Base-by-base conservation (phyloP, 2,888 invertebrate species). In the Dexiosoma caninum region DNA sequence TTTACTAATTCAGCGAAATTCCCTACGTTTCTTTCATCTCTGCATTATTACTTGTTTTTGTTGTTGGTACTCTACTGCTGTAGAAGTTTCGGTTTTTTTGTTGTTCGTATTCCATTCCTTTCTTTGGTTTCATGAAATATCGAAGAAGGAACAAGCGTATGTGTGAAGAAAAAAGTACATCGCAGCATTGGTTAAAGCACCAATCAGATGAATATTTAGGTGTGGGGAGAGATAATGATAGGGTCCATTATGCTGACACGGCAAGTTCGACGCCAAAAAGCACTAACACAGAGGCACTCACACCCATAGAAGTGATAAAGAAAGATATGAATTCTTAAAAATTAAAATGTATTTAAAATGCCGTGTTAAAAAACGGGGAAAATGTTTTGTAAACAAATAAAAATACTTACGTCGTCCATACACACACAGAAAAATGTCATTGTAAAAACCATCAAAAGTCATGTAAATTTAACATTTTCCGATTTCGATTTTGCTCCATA, bases 1-100 rank as follows among this genome's bases (percentile, higher is more conserved):
- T 81, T 81, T 40, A 77, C 81, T 77, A 77, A 81, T 77, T 81
- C 72, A 81, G 72, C 81, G 64, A 81, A 81, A 81, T 81, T 77
- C 81, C 72, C 64, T 66, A 27, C 62, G 27, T 57, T 66, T 51
- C 66, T 49, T 81, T 80, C 53, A 64, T 70, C 59, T 66, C 53
- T 9, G 10, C 23, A 21, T 51, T 51, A 14, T 14, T 64, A 37
- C 46, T 27, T 64, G 30, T n/a, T 27, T 7, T 42, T 14, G 5
- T 23, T 21, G 32, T n/a, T 70, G 57, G 46, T 70, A 7, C 37
- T 30, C 23, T 40, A 16, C 57, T 46, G 9, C 23, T 27, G 16
- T 2, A 46, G 21, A 4, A n/a, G 23, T 9, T 69, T 27, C 27
- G 27, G 0, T 69, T 69, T 21, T 21, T 46, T 46, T n/a, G 21